Evolutionary conservation across 1,140 invertebrate species (phyloP).

Genomic region (Macrobrachium nipponense): DNA sequence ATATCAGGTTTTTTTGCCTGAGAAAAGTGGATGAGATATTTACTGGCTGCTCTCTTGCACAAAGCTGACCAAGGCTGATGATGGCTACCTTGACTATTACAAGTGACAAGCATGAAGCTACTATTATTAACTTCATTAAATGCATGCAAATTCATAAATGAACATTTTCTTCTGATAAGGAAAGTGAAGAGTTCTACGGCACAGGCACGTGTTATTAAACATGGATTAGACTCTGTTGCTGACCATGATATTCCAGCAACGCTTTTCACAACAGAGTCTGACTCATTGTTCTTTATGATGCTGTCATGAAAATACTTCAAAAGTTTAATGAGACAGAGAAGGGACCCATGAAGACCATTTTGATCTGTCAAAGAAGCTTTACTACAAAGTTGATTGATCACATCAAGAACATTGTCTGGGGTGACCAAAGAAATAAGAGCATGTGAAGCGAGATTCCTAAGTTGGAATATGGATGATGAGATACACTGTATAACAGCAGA

Average conservation of each 20-base stretch:
- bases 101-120: conserved; percentile 17
- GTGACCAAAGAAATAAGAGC: conserved; percentile 76
- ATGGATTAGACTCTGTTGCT: conserved; percentile 57
- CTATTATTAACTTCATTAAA: conserved; percentile 5
- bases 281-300: background rate
- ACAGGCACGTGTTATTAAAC: conserved; percentile 61
- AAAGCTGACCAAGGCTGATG: conserved; percentile 42
- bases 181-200: conserved; percentile 50
- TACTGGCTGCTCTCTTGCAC: conserved; percentile 43
- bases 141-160: conserved; percentile 11
- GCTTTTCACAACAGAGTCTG: conserved; percentile 13
- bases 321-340: conserved; percentile 68
- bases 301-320: conserved; percentile 39
- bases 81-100: background rate
- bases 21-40: conserved; percentile 2
- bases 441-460: conserved; percentile 77
- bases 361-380: conserved; percentile 63
- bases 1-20: background rate
- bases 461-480: conserved; percentile 75
- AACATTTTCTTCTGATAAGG: background rate
- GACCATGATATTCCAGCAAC: conserved; percentile 33
- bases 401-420: conserved; percentile 66
- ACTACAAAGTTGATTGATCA: conserved; percentile 42
- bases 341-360: conserved; percentile 72
- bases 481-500: conserved; percentile 70